Evolutionary conservation across 2,888 invertebrate species (phyloP).

Genomic region (Coelogynopora nodosa): DNA sequence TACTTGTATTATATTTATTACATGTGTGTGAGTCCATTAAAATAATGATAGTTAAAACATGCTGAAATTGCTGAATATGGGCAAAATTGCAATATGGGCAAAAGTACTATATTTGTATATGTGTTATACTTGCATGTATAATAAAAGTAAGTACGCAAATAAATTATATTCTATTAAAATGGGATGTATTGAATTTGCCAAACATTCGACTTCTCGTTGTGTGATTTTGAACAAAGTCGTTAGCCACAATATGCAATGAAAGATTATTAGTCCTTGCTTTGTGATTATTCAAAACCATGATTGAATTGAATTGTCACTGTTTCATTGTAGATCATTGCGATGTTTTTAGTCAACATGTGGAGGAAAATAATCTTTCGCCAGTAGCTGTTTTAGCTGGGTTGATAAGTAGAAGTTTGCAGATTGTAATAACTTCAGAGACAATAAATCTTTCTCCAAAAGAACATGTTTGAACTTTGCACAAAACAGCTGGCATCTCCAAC

Average conservation of each 20-base stretch:
- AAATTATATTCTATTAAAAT: slow-evolving; percentile 23
- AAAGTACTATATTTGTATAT: slow-evolving; percentile 25
- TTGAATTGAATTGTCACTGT: slow-evolving; percentile 6
- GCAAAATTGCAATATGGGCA: background rate
- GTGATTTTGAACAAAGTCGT: slow-evolving; percentile 19
- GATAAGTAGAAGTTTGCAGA: slow-evolving; percentile 3
- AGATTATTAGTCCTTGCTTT: slow-evolving; percentile 4
- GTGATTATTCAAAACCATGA: slow-evolving; percentile 27
- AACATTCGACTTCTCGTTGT: slow-evolving; percentile 29
- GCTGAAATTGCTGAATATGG: slow-evolving; percentile 8
- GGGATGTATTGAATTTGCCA: slow-evolving; percentile 21
- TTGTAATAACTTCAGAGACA: background rate
- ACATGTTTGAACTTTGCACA: slow-evolving; percentile 15
- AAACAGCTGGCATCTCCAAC: slow-evolving; percentile 6
- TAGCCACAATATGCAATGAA: slow-evolving; percentile 27
- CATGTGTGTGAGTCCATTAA: background rate
- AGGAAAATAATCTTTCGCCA: slow-evolving; percentile 15
- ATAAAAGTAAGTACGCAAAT: slow-evolving; percentile 13
- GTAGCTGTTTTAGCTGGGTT: slow-evolving; percentile 8
- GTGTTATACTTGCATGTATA: slow-evolving; percentile 2
- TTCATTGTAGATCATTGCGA: slow-evolving; percentile 5
- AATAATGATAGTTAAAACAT: background rate
- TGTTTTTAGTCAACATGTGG: slow-evolving; percentile 1
- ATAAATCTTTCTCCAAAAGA: background rate
- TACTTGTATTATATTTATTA: slow-evolving; percentile 14